These are phyloP conservation scores for Sebastes itinus DNA, from an alignment of 2,797 vertebrate genomes.

Conservation along the genomic window DNA sequence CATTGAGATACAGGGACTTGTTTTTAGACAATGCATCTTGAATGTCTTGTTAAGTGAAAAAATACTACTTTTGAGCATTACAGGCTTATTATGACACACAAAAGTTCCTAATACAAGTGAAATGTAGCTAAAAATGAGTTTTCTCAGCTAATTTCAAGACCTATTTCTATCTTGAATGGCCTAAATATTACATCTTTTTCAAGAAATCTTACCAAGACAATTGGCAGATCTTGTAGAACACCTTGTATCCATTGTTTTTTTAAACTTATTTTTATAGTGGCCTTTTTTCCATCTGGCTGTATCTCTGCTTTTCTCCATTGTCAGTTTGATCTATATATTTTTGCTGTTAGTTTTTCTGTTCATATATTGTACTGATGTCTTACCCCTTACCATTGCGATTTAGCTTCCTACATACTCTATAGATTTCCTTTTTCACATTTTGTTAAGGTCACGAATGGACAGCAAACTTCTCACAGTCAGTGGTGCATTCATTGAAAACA, in stretches of 20 bases:
- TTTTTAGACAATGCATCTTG: no score
- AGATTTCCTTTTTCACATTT: not conserved
- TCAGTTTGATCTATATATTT: not conserved
- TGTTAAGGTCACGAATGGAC: constrained; percentile 21
- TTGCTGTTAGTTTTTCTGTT: not conserved
- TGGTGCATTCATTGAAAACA: constrained; percentile 25
- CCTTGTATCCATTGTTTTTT: no score
- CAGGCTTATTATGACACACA: not conserved
- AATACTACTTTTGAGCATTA: not conserved
- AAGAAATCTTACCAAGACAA: no score
- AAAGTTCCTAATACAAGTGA: not conserved
- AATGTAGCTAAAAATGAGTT: not conserved
- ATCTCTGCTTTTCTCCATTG: not conserved
- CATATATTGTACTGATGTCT: not conserved
- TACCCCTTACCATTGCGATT: not conserved
- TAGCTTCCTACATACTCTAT: not conserved
- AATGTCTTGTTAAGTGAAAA: no score
- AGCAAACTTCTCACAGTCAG: constrained; percentile 9
- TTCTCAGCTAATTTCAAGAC: no score
- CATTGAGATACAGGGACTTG: no score
- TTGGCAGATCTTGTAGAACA: no score
- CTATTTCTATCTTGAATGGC: no score
- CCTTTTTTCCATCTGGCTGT: no score
- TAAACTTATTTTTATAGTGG: no score
- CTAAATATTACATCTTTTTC: no score